Conservation (phyloP, 2,888 invertebrate species). For the Nomada lathburiana region DNA sequence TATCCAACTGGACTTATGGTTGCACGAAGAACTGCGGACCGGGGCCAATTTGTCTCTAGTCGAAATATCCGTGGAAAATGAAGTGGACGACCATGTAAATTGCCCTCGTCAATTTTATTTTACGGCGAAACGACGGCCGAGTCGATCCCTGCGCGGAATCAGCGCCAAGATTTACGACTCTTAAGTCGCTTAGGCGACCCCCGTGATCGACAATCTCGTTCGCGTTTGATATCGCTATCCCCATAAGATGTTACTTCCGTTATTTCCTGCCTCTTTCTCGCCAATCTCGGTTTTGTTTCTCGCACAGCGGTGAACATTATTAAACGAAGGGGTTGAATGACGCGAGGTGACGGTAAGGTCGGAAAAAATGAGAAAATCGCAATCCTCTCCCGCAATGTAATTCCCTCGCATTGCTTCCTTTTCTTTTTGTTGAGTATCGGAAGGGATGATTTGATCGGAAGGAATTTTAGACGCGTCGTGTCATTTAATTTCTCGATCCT, state of each 20-base stretch:
- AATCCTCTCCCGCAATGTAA: too few relatives aligned
- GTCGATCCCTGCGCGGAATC: slow-evolving; percentile 12
- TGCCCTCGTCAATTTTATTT: slow-evolving; percentile 54
- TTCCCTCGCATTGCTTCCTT: too few relatives aligned
- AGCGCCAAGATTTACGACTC: slow-evolving; percentile 25
- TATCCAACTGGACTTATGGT: slow-evolving; percentile 39
- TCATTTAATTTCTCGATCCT: too few relatives aligned
- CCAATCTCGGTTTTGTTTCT: neutral
- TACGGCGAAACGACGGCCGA: slow-evolving; percentile 17
- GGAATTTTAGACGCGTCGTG: too few relatives aligned
- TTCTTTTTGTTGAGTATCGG: too few relatives aligned
- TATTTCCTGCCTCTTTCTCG: neutral
- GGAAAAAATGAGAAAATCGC: too few relatives aligned
- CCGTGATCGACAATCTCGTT: slow-evolving; percentile 11
- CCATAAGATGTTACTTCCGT: neutral
- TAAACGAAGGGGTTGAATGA: too few relatives aligned
- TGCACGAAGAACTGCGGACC: slow-evolving; percentile 22
- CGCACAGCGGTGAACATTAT: too few relatives aligned
- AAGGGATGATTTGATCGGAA: too few relatives aligned
- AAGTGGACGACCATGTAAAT: slow-evolving; percentile 57
- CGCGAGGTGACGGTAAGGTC: too few relatives aligned
- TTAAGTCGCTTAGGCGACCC: slow-evolving; percentile 11
- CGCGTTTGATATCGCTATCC: slow-evolving; percentile 7
- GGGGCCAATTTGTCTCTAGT: slow-evolving; percentile 58
- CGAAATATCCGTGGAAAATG: slow-evolving; percentile 59